Conservation (phyloP, 2,888 invertebrate genomes). For the Sympetrum striolatum region DNA sequence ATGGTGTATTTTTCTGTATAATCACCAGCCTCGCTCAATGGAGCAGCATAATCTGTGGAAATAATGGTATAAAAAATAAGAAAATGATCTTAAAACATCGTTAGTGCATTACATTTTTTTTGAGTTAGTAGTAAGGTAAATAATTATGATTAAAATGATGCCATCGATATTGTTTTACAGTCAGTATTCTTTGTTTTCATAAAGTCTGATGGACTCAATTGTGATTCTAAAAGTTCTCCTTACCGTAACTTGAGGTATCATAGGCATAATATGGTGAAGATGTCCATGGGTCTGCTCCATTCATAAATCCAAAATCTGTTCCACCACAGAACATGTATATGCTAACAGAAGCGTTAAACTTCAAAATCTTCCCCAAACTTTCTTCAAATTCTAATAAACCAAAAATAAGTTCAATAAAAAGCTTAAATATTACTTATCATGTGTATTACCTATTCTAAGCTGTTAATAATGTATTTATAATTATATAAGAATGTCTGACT, state of each 20-base stretch:
- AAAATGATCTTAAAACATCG: too few relatives aligned
- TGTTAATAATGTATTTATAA: too few relatives aligned
- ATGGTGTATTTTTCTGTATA: conserved; percentile 60
- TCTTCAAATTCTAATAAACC: conserved; percentile 51
- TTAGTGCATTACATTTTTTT: neutral
- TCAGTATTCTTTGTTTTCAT: too few relatives aligned
- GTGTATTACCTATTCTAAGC: too few relatives aligned
- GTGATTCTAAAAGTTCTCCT: neutral
- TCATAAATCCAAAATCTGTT: conserved; percentile 79
- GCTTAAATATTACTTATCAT: too few relatives aligned
- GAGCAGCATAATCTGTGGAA: conserved; percentile 62
- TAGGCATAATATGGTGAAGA: neutral
- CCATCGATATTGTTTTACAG: neutral
- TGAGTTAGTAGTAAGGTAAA: neutral
- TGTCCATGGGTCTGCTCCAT: conserved; percentile 53
- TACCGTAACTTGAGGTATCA: conserved; percentile 43
- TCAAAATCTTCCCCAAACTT: conserved; percentile 52
- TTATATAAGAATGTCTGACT: too few relatives aligned
- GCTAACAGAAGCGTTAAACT: conserved; percentile 71
- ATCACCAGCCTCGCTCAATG: conserved; percentile 64
- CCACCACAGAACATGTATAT: conserved; percentile 94
- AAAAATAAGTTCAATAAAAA: too few relatives aligned
- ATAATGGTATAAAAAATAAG: neutral
- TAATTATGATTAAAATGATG: neutral
- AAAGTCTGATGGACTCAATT: too few relatives aligned